A percentile compares a stretch with the other conserved stretches of the same genome.
Evolutionary conservation across 1,140 invertebrate genomes (phyloP).

Genomic region (Hylyphantes graminicola): DNA sequence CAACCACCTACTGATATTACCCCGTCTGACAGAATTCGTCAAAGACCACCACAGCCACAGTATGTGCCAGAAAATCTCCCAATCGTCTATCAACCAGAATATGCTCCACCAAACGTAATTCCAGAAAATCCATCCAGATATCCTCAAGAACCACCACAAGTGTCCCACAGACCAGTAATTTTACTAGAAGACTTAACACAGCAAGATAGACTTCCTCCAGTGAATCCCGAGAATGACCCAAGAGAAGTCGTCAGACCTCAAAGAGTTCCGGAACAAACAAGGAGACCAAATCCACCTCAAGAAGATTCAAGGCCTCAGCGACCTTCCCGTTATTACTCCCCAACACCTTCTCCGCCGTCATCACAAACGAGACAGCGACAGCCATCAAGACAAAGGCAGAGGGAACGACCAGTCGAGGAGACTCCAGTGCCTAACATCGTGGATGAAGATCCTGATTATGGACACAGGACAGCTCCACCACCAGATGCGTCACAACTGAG

Average conservation of each 20-base stretch:
- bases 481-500: conserved; percentile 1
- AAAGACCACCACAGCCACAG: background rate
- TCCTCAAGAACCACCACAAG: background rate
- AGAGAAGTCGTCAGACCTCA: background rate
- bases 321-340: conserved; percentile 3
- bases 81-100: conserved; percentile 9
- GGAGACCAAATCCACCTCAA: background rate
- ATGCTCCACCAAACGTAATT: background rate
- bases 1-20: background rate
- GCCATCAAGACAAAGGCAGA: conserved; percentile 9
- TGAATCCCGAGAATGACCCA: background rate
- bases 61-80: background rate
- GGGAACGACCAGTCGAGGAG: conserved; percentile 11
- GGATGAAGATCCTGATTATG: conserved; percentile 7
- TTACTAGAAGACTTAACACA: conserved; percentile 8
- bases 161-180: background rate
- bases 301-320: background rate
- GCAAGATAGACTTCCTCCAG: background rate
- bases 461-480: conserved; percentile 8
- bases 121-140: conserved; percentile 9
- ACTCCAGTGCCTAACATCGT: background rate
- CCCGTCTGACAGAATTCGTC: background rate
- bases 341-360: conserved; percentile 18
- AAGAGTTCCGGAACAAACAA: background rate
- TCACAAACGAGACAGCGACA: conserved; percentile 17